phyloP scores from a whole-genome alignment of 1,140 invertebrate genomes.

The Drosophila arizonae region DNA sequence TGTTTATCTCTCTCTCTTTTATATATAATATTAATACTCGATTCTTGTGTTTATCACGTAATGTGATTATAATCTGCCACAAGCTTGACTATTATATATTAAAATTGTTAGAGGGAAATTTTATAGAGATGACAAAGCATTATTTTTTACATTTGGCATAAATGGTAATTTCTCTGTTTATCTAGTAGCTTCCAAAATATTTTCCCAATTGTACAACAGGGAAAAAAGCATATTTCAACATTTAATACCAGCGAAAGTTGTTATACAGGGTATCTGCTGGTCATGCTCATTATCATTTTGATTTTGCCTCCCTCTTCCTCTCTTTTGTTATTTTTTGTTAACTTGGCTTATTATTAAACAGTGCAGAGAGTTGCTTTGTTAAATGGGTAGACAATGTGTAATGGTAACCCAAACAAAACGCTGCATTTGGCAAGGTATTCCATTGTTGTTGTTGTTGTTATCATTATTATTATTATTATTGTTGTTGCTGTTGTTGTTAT shows the following conservation, averaged over 20 bases:
- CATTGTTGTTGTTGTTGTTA: conserved; percentile 46
- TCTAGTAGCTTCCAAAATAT: no score
- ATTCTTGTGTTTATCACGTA: no score
- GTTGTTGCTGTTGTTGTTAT: conserved; percentile 17
- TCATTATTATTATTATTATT: conserved; percentile 31
- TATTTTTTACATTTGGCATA: no score
- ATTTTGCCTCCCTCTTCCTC: neutral
- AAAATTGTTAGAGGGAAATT: no score
- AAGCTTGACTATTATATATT: no score
- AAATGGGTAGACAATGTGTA: conserved; percentile 60
- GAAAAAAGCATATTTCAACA: neutral
- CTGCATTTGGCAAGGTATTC: conserved; percentile 68
- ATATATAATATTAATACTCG: no score
- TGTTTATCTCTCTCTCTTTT: no score
- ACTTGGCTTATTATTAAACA: conserved; percentile 68
- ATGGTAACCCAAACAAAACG: conserved; percentile 70
- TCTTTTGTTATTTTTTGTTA: conserved; percentile 21
- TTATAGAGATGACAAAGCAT: no score
- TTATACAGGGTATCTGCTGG: conserved; percentile 2
- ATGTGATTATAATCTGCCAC: no score
- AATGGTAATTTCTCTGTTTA: no score
- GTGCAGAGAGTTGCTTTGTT: conserved; percentile 41
- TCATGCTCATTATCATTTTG: neutral
- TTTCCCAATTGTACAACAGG: no score
- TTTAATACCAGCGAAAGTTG: neutral